Percentiles rank a stretch among this genome's conserved stretches.
These are phyloP conservation scores for Ochotona curzoniae DNA, from an alignment of 2,113 vertebrate genomes.

Conservation along the genomic window DNA sequence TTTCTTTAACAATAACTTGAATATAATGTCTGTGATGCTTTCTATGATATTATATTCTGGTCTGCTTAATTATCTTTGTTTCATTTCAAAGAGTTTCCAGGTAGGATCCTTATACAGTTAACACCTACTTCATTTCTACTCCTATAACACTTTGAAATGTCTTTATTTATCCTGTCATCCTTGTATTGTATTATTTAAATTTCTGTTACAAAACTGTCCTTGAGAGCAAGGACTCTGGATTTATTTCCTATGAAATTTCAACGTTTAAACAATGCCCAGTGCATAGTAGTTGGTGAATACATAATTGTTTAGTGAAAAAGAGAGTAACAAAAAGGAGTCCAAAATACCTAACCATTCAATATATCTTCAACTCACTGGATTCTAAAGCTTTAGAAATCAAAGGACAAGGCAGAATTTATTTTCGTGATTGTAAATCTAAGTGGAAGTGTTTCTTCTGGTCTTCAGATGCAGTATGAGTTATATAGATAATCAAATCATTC, in stretches of 20 bases:
- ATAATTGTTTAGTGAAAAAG: constrained; percentile 36
- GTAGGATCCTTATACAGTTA: neutral
- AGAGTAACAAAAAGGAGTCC: constrained; percentile 1
- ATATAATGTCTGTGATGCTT: neutral
- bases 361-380: neutral
- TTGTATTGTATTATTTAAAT: constrained; percentile 72
- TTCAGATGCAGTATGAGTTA: neutral
- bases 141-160: constrained; percentile 32
- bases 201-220: constrained; percentile 47
- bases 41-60: neutral
- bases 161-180: constrained; percentile 39
- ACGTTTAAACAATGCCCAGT: neutral
- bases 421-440: neutral
- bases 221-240: constrained; percentile 38
- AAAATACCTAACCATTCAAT: neutral
- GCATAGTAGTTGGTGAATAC: neutral
- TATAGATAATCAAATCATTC: neutral
- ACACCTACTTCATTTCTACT: constrained; percentile 20
- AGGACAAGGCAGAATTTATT: neutral
- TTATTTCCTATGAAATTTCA: constrained; percentile 31
- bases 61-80: neutral
- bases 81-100: constrained; percentile 35
- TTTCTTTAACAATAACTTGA: constrained; percentile 19
- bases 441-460: constrained; percentile 31
- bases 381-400: constrained; percentile 19